These are phyloP conservation scores for Acanthurus lineatus DNA, from an alignment of 2,797 vertebrate genomes.

Conservation along the genomic window DNA sequence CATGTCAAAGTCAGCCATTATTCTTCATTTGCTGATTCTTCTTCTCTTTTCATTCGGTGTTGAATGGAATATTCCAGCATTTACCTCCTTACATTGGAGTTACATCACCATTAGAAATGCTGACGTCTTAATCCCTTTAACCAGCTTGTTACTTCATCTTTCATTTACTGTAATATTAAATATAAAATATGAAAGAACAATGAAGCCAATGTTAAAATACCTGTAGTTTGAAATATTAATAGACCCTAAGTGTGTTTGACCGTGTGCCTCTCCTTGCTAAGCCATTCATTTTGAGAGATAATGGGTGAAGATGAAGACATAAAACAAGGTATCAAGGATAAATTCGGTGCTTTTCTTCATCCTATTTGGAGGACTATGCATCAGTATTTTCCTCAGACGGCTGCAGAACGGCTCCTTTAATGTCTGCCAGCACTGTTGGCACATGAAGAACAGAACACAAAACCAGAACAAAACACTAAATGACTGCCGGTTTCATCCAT, in stretches of 20 bases:
- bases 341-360: slow-evolving; percentile 50
- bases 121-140: slow-evolving; percentile 39
- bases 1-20: slow-evolving; percentile 11
- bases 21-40: slow-evolving; percentile 25
- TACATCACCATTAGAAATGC: slow-evolving; percentile 43
- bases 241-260: neutral
- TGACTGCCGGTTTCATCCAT: slow-evolving; percentile 58
- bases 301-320: slow-evolving; percentile 38
- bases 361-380: slow-evolving; percentile 52
- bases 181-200: slow-evolving; percentile 20
- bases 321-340: slow-evolving; percentile 50
- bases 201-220: slow-evolving; percentile 15
- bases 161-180: slow-evolving; percentile 29
- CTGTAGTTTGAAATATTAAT: slow-evolving; percentile 42
- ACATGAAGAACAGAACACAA: slow-evolving; percentile 61
- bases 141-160: slow-evolving; percentile 28
- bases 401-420: slow-evolving; percentile 47
- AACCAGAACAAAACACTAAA: slow-evolving; percentile 74
- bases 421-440: slow-evolving; percentile 69
- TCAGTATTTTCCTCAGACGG: slow-evolving; percentile 63
- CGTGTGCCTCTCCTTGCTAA: neutral
- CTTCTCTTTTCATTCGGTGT: slow-evolving; percentile 8
- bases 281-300: slow-evolving; percentile 25
- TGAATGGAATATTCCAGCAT: slow-evolving; percentile 20
- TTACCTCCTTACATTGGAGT: slow-evolving; percentile 39